Conservation (phyloP, 53 echinoderm and acorn worm genomes). For the Actinopyga echinites region DNA sequence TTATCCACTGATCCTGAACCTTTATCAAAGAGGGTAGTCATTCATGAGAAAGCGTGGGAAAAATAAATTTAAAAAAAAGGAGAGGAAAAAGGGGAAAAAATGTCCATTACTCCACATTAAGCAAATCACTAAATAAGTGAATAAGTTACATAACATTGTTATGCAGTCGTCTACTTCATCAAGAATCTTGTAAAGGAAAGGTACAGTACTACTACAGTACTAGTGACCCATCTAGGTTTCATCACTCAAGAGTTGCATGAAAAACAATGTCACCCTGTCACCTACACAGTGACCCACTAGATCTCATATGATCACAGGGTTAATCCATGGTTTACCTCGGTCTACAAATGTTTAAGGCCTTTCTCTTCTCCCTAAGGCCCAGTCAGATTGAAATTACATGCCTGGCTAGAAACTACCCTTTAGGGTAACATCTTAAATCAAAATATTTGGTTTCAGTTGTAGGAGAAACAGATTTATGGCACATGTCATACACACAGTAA, state of each 20-base stretch:
- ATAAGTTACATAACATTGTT: no score
- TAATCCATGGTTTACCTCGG: not conserved
- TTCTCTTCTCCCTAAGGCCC: constrained; percentile 15
- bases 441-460: not conserved
- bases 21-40: no score
- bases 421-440: not conserved
- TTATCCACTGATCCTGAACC: no score
- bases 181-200: no score
- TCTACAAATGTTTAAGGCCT: not conserved
- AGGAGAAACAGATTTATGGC: no score
- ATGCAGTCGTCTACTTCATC: no score
- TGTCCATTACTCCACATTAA: not conserved
- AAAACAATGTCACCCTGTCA: no score
- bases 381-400: constrained; percentile 13
- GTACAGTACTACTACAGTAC: no score
- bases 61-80: constrained; percentile 3
- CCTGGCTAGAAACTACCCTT: not conserved
- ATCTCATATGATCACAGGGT: not conserved
- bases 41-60: no score
- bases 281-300: constrained; percentile 12
- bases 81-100: not conserved
- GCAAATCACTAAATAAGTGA: not conserved
- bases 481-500: no score
- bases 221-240: no score
- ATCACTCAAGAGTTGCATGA: no score